A percentile compares a stretch with the other conserved stretches of the same genome.
These are phyloP conservation scores for Verasper variegatus DNA, from an alignment of 2,113 vertebrate species.

Conservation along the genomic window DNA sequence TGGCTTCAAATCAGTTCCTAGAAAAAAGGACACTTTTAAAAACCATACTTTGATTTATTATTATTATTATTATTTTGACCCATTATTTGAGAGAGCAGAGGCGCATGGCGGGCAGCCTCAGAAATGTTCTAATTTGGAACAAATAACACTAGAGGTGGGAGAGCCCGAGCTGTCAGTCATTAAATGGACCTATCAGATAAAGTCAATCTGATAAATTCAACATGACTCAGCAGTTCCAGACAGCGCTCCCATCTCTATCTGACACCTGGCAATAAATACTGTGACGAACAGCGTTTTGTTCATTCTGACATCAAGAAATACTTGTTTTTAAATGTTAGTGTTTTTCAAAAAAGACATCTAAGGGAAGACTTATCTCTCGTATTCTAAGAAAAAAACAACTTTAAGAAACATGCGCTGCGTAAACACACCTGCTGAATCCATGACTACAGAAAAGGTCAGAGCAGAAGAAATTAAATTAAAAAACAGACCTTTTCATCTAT, in stretches of 20 bases:
- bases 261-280: slow-evolving; percentile 71
- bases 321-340: slow-evolving; percentile 30
- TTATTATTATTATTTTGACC: slow-evolving; percentile 35
- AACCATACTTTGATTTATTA: slow-evolving; percentile 49
- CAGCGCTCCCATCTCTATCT: slow-evolving; percentile 54
- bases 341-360: slow-evolving; percentile 62
- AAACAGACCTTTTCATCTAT: background rate
- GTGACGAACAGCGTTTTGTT: slow-evolving; percentile 57
- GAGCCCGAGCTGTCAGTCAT: slow-evolving; percentile 44
- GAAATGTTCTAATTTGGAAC: slow-evolving; percentile 76
- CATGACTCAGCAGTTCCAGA: slow-evolving; percentile 17
- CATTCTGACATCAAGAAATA: slow-evolving; percentile 75
- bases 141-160: slow-evolving; percentile 59
- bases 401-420: slow-evolving; percentile 60
- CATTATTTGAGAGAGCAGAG: slow-evolving; percentile 53
- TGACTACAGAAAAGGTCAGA: background rate
- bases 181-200: slow-evolving; percentile 4
- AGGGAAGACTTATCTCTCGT: slow-evolving; percentile 66
- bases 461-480: background rate
- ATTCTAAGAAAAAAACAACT: slow-evolving; percentile 45
- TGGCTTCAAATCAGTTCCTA: slow-evolving; percentile 78
- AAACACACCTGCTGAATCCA: slow-evolving; percentile 69
- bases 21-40: slow-evolving; percentile 79
- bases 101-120: slow-evolving; percentile 39
- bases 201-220: slow-evolving; percentile 4